Evolutionary conservation across 92 coral and sea anemone genomes (phyloP).

Genomic region (Pocillopora meandrina): DNA sequence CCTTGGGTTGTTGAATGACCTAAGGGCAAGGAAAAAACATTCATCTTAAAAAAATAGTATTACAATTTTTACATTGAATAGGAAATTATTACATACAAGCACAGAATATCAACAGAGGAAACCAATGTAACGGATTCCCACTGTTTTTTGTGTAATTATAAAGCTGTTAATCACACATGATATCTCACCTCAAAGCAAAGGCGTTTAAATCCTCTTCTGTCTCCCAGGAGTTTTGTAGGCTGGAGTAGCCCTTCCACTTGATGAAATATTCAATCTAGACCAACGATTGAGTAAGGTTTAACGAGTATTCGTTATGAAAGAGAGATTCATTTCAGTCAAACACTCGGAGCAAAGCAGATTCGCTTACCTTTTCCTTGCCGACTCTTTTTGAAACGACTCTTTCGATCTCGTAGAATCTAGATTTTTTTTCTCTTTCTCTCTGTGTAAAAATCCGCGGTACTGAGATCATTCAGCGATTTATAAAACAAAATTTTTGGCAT

Average conservation of each 20-base stretch:
- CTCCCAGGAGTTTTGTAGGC: slow-evolving; percentile 14
- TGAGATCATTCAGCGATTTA: too few relatives aligned
- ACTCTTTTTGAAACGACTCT: too few relatives aligned
- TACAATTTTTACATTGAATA: background rate
- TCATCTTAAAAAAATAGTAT: background rate
- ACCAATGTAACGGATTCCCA: background rate
- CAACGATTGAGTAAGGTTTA: background rate
- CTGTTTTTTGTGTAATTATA: background rate
- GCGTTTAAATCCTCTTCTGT: slow-evolving; percentile 1
- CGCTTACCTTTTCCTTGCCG: slow-evolving; percentile 2
- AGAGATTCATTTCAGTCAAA: too few relatives aligned
- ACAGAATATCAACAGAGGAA: background rate
- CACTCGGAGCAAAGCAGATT: background rate
- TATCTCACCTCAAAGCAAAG: slow-evolving; percentile 7
- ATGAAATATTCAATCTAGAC: background rate
- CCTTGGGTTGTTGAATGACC: slow-evolving; percentile 19
- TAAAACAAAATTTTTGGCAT: too few relatives aligned
- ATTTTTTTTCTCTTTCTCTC: too few relatives aligned
- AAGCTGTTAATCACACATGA: background rate
- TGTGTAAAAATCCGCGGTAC: too few relatives aligned
- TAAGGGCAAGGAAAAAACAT: background rate
- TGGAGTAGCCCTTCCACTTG: slow-evolving; percentile 23
- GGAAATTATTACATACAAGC: background rate
- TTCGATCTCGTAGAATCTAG: too few relatives aligned
- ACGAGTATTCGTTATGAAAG: background rate